Evolutionary conservation across 2,888 invertebrate species (phyloP), one percentile per base, ranked within the genome.

Genomic region (Phania funesta): DNA sequence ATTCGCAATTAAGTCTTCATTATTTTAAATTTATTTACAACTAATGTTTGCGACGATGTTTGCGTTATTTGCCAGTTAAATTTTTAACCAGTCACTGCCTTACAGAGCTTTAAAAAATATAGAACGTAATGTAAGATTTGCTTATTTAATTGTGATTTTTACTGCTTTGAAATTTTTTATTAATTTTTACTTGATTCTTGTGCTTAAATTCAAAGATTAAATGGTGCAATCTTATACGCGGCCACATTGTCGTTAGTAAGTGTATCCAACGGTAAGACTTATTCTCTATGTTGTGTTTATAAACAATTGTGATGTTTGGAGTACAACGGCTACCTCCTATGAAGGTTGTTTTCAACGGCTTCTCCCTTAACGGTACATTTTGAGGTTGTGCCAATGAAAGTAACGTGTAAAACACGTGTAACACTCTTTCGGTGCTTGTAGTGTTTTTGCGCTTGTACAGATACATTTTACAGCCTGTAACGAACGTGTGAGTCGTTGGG

Each of bases 331-430:
- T 46, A 58, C 80, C 74, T 56, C 77, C 64, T 60, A 29, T 56
- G 67, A 73, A 56, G 73, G 73, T 73, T 67, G 60, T 38, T 67
- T 64, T 64, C 52, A 56, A 80, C 41, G 46, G 29, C 50, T 68
- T 68, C n/a, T 62, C 54, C 2, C 22, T 48, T 32, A n/a, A 50
- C n/a, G 70, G 62, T 65, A 80, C 46, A 56, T 75, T 64, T 48
- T 67, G n/a, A 58, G 56, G 38, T 75, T 80, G 75, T 80, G 71
- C 75, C 79, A 79, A 83, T 67, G 76, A 76, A 73, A 80, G 62
- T 76, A 73, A 81, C 82, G 74, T 84, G 84, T 83, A 84, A 81
- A 85, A 89, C 89, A 89, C 88, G 89, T 88, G 89, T 87, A 87
- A 83, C 84, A 75, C 77, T 84, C 86, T 86, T 88, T 86, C 85